Evolutionary conservation across 1,140 invertebrate genomes (phyloP).

Genomic region (Bombus impatiens): DNA sequence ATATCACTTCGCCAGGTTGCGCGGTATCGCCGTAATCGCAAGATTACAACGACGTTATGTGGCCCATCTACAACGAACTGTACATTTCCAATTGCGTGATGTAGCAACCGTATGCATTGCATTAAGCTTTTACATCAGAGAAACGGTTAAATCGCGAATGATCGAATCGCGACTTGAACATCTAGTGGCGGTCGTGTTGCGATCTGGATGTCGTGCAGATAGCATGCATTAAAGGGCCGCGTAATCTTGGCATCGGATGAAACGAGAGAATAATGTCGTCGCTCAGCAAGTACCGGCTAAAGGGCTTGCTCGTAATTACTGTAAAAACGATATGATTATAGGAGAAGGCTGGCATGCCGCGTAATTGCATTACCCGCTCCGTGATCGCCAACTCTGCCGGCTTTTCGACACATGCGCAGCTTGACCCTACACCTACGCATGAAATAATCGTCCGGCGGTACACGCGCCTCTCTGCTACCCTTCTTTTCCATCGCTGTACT

Average conservation of each 20-base stretch:
- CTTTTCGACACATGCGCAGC: slow-evolving; percentile 27
- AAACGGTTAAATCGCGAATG: not conserved
- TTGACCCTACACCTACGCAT: slow-evolving; percentile 24
- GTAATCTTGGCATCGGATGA: slow-evolving; percentile 60
- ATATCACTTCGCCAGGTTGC: not conserved
- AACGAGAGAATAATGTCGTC: slow-evolving; percentile 69
- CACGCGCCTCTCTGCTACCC: not conserved
- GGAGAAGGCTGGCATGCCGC: slow-evolving; percentile 21
- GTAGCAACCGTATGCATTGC: not conserved
- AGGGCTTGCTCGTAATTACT: slow-evolving; percentile 67
- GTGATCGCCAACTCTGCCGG: slow-evolving; percentile 30
- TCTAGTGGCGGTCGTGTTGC: slow-evolving; percentile 26
- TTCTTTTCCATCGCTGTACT: not conserved
- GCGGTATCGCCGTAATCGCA: too few relatives aligned
- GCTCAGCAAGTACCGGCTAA: slow-evolving; percentile 56
- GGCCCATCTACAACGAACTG: too few relatives aligned
- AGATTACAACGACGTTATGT: too few relatives aligned
- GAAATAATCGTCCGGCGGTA: not conserved
- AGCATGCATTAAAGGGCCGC: slow-evolving; percentile 47
- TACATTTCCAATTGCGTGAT: not conserved
- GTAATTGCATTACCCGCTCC: slow-evolving; percentile 16
- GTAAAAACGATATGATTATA: slow-evolving; percentile 75
- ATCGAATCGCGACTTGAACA: not conserved
- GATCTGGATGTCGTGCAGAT: slow-evolving; percentile 47
- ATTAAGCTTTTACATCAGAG: not conserved